phyloP scores from a whole-genome alignment of 1,140 invertebrate species.

The Drosophila erecta region DNA sequence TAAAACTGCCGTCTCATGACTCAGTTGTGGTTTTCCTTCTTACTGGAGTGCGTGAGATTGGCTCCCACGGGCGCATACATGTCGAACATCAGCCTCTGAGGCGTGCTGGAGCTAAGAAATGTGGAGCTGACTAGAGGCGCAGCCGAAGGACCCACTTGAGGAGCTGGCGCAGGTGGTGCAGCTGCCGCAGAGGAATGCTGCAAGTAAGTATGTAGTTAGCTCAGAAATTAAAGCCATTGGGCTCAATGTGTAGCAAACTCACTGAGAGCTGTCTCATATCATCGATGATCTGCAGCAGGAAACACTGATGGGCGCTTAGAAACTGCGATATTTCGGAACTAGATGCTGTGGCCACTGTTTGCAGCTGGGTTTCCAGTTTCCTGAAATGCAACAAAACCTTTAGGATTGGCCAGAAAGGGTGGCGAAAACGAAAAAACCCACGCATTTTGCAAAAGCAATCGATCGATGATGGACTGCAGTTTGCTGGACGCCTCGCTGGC shows the following conservation, averaged over 20 bases:
- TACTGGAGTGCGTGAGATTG: constrained; percentile 80
- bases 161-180: not conserved
- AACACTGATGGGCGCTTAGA: constrained; percentile 71
- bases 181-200: constrained; percentile 14
- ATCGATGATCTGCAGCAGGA: constrained; percentile 75
- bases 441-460: constrained; percentile 68
- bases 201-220: not conserved
- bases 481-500: constrained; percentile 67
- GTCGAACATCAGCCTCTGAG: constrained; percentile 53
- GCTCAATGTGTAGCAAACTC: not conserved
- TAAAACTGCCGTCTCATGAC: not conserved
- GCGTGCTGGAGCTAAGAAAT: constrained; percentile 64
- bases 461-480: constrained; percentile 77
- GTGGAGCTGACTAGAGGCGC: constrained; percentile 62
- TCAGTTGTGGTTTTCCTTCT: not conserved
- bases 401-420: not conserved
- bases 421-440: constrained; percentile 22
- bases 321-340: constrained; percentile 68
- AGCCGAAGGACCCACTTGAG: constrained; percentile 2
- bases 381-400: constrained; percentile 17
- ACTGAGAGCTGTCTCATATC: constrained; percentile 81
- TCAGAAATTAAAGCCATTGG: too few relatives aligned
- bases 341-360: constrained; percentile 54
- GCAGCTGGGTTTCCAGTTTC: constrained; percentile 71
- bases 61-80: constrained; percentile 65